Base-by-base conservation (phyloP, 2,113 vertebrate species). In the Cacatua alba region DNA sequence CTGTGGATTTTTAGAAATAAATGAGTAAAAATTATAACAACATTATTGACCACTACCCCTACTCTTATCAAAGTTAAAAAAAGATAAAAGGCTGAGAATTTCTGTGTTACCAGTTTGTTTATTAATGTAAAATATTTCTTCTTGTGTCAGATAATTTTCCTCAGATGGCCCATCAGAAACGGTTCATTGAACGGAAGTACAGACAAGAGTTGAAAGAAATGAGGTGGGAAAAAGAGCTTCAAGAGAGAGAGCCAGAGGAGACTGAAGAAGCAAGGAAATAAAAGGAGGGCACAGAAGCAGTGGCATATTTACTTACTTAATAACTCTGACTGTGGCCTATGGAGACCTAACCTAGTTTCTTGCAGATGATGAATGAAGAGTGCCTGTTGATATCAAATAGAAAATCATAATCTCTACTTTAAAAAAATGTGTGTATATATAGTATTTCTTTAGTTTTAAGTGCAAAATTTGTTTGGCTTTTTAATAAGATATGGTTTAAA, bases 151-250 rank as follows among this genome's bases (percentile, higher is more conserved):
- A 99, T 99, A 99, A 99, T 98, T 99, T 99, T 97, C 99, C 99
- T 96, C 99, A 99, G 99, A 99, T 99, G 99, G 99, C 99, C 97
- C 99, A 99, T 99, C 99, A 99, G 99, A 99, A 99, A 97, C 99
- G 99, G 96, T 99, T 99, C 99, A 99, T 99, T 97, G 99, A 99
- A 98, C 98, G 99, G 96, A 99, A 99, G 95, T 99, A 99, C 98
- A 97, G 99, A 84, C 99, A 99, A 98, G 99, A 99, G 98, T 98
- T 99, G 98, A 99, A 99, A 98, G 99, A 99, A 98, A 98, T 99
- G 99, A 99, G 99, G 97, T 98, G 99, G 96, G 99, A 99, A 98
- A 98, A 98, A 92, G 99, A 99, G 95, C 98, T 99, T 90, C 99
- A 99, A 95, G 99, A 99, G 98, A 98, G 98, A 94, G 99, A 99